These are phyloP conservation scores for Adelges cooleyi DNA, from an alignment of 1,140 invertebrate species.

Conservation along the genomic window DNA sequence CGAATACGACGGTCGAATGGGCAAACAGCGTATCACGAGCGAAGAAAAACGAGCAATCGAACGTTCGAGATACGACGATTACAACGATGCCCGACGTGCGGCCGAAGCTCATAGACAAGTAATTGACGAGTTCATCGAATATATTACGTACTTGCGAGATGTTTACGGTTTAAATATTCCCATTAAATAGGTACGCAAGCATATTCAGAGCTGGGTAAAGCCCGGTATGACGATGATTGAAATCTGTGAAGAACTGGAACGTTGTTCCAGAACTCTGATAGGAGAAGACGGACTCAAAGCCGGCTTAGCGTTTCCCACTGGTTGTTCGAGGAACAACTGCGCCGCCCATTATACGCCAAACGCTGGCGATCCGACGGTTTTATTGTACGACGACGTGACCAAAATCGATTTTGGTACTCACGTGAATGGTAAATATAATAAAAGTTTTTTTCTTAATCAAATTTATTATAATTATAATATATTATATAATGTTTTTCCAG, in stretches of 20 bases:
- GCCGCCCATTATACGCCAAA: slow-evolving; percentile 99
- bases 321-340: slow-evolving; percentile 95
- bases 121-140: background rate
- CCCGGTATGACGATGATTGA: slow-evolving; percentile 99
- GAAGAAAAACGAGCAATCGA: slow-evolving; percentile 83
- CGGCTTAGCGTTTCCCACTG: slow-evolving; percentile 96
- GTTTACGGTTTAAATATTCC: background rate
- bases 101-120: slow-evolving; percentile 94
- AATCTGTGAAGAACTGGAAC: slow-evolving; percentile 94
- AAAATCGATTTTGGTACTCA: slow-evolving; percentile 99
- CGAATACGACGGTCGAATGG: slow-evolving; percentile 74
- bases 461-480: background rate
- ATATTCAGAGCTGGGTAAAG: slow-evolving; percentile 84
- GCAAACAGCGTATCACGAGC: slow-evolving; percentile 73
- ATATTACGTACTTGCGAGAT: background rate
- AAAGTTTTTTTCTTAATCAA: background rate
- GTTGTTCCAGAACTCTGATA: slow-evolving; percentile 79
- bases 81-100: slow-evolving; percentile 87
- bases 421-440: slow-evolving; percentile 63
- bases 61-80: slow-evolving; percentile 74
- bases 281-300: slow-evolving; percentile 91
- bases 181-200: slow-evolving; percentile 61
- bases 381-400: slow-evolving; percentile 93
- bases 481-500: slow-evolving; percentile 35
- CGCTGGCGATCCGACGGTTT: slow-evolving; percentile 88